These are phyloP conservation scores for Steatornis caripensis DNA, from an alignment of 2,113 vertebrate genomes.

Conservation along the genomic window DNA sequence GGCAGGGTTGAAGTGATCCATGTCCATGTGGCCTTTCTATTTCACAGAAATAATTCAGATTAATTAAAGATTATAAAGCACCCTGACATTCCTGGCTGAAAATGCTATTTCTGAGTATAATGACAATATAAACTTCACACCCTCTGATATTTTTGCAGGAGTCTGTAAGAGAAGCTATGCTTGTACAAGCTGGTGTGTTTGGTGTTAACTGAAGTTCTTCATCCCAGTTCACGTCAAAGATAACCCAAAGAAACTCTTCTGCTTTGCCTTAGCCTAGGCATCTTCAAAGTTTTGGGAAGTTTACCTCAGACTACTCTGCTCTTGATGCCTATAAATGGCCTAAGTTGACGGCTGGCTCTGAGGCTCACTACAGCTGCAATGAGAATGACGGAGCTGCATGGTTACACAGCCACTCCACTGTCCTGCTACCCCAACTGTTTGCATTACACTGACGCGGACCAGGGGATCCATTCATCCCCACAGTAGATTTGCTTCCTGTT, in stretches of 20 bases:
- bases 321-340: not conserved
- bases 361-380: fast-evolving
- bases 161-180: not conserved
- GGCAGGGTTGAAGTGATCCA: not conserved
- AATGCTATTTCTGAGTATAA: not conserved
- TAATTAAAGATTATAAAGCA: not conserved
- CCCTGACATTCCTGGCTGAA: not conserved
- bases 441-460: not conserved
- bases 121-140: not conserved
- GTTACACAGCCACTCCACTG: not conserved
- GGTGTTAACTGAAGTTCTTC: not conserved
- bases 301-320: not conserved
- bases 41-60: not conserved
- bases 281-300: not conserved
- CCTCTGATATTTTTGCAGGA: not conserved
- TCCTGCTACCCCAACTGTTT: not conserved
- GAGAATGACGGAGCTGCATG: not conserved
- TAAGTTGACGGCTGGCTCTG: not conserved
- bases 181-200: not conserved
- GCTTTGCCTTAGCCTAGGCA: not conserved
- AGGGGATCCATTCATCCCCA: not conserved
- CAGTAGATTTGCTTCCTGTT: not conserved
- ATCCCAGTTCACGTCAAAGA: not conserved
- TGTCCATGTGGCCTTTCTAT: not conserved
- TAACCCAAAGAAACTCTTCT: not conserved